phyloP scores from a whole-genome alignment of 2,113 vertebrate species.

The Vombatus ursinus region DNA sequence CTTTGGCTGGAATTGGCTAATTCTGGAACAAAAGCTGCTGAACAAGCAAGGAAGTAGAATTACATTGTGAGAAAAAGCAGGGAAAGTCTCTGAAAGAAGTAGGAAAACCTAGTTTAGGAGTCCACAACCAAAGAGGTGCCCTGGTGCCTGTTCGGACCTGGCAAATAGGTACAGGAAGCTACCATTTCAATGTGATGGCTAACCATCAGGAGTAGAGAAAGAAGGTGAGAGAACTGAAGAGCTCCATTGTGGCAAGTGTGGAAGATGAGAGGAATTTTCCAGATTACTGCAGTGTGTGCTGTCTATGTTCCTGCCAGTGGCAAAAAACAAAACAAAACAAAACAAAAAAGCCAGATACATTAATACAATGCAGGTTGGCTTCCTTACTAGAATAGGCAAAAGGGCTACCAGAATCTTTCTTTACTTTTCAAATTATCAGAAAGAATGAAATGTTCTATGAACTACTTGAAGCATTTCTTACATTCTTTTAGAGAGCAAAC shows the following conservation, averaged over 20 bases:
- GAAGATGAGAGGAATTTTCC: neutral
- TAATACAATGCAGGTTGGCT: neutral
- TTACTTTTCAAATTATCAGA: neutral
- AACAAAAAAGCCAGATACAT: neutral
- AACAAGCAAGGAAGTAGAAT: neutral
- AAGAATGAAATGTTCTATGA: neutral
- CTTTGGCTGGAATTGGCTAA: neutral
- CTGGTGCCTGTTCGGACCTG: neutral
- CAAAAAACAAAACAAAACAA: neutral
- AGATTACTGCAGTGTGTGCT: neutral
- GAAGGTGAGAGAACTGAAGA: neutral
- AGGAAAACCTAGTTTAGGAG: neutral
- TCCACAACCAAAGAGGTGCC: neutral
- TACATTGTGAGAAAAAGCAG: neutral
- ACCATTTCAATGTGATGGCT: neutral
- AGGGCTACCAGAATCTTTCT: neutral
- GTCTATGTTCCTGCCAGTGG: neutral
- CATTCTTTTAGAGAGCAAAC: neutral
- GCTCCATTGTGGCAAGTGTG: neutral
- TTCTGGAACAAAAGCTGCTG: slow-evolving; percentile 1
- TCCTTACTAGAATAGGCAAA: neutral
- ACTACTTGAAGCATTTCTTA: neutral
- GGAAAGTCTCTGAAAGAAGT: neutral
- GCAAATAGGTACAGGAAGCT: neutral
- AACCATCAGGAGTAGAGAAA: neutral